Conservation (phyloP, 2,888 invertebrate species). For the Habrosyne pyritoides region DNA sequence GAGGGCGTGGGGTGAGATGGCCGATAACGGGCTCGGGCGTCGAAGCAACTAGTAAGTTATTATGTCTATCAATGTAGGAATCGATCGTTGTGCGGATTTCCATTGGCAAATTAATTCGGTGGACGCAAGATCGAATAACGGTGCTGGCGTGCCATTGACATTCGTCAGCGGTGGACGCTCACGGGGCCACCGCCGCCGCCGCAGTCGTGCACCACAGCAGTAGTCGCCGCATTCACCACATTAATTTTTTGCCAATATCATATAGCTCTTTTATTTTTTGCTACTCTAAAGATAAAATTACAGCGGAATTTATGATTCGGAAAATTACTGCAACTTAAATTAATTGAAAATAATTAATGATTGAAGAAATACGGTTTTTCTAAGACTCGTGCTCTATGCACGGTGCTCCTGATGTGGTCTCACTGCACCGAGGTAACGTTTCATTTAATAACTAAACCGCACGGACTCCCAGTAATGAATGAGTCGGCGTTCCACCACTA, state of each 20-base stretch:
- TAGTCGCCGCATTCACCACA: conserved; percentile 19
- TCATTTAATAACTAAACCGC: conserved; percentile 73
- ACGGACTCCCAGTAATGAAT: conserved; percentile 65
- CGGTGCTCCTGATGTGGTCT: conserved; percentile 49
- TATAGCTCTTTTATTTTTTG: background rate
- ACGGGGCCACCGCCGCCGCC: conserved; percentile 37
- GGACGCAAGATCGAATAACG: conserved; percentile 80
- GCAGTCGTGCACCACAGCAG: conserved; percentile 31
- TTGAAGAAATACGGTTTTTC: conserved; percentile 12
- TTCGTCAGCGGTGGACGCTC: conserved; percentile 69
- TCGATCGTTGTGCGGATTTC: conserved; percentile 71
- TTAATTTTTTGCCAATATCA: conserved; percentile 14
- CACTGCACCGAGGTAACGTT: conserved; percentile 58
- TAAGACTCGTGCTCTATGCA: conserved; percentile 34
- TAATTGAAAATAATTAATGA: background rate
- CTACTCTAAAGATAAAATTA: background rate
- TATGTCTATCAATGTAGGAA: conserved; percentile 72
- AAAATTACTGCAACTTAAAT: background rate
- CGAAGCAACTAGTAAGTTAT: conserved; percentile 71
- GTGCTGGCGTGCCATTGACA: conserved; percentile 80
- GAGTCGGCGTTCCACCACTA: conserved; percentile 60
- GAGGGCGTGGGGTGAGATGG: conserved; percentile 62
- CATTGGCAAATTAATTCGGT: conserved; percentile 81
- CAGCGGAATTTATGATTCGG: background rate
- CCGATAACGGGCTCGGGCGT: conserved; percentile 64